phyloP scores from a whole-genome alignment of 2,797 vertebrate species.

The Myotis planiceps region DNA sequence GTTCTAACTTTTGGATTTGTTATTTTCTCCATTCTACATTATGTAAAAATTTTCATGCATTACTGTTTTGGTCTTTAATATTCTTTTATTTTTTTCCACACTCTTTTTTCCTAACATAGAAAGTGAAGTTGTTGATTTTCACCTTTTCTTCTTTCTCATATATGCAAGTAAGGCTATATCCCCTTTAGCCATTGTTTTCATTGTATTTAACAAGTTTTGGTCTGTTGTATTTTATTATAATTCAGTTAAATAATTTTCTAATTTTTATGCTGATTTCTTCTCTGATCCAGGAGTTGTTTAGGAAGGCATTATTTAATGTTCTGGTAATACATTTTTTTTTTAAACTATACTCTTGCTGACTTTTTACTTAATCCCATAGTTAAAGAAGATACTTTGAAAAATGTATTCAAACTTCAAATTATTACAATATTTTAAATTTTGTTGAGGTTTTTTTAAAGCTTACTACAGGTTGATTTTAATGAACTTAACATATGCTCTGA shows the following conservation, averaged over 20 bases:
- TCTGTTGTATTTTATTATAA: background rate
- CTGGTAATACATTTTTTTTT: background rate
- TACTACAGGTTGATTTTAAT: background rate
- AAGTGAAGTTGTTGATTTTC: background rate
- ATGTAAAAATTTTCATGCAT: background rate
- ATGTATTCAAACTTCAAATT: background rate
- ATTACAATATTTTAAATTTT: background rate
- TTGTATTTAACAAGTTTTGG: background rate
- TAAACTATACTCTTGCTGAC: background rate
- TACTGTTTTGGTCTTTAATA: background rate
- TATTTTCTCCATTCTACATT: background rate
- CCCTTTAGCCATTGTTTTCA: background rate
- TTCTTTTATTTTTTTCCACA: background rate
- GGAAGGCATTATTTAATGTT: background rate
- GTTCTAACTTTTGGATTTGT: background rate
- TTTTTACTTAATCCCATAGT: background rate
- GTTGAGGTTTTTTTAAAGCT: background rate
- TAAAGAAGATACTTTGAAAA: background rate
- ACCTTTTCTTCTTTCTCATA: background rate
- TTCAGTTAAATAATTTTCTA: background rate
- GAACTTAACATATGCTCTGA: background rate
- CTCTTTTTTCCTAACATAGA: background rate
- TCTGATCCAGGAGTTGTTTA: background rate
- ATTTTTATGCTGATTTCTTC: background rate
- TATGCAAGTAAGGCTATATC: rapidly evolving